Evolutionary conservation across 2,113 vertebrate genomes (phyloP), one percentile per base, ranked within the genome.

Genomic region (Corvus hawaiiensis): DNA sequence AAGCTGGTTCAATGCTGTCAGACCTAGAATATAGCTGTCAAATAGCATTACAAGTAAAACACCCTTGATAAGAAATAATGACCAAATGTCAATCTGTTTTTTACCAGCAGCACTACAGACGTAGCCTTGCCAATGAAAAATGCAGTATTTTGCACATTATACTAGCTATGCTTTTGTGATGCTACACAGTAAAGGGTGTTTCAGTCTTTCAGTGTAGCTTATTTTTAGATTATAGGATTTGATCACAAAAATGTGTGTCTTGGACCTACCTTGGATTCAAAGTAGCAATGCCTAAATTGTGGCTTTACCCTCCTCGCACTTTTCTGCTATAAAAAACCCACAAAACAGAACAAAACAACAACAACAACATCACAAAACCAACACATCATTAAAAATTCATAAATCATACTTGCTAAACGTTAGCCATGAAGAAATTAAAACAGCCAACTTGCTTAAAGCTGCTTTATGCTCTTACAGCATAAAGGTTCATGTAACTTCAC

Each of bases 1-100:
- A 99, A 98, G 98, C 98, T 98, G 99, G 98, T 99, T 99, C 98
- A 98, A 96, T 98, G 98, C 98, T 99, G 98, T 99, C 98, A 99
- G 98, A 98, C 98, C 98, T 96, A 94, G 98, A 98, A 98, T 98
- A 98, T 98, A 99, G 98, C 99, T 99, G 99, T 99, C 99, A 99
- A 98, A 98, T 97, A 98, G 98, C 97, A 99, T 99, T 99, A 99
- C 97, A 97, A 98, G 98, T 98, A 98, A 96, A 97, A 98, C 97
- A 98, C 96, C 91, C 98, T 98, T 98, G 98, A 99, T 98, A 98
- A 98, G 98, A 98, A 98, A 98, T 98, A 99, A 99, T 99, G 98
- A 99, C 98, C 98, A 98, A 97, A 98, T 98, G 97, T 98, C 98
- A 98, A 98, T 98, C 98, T 98, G 92, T 80, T 97, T 97, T 97